Conservation (phyloP, 2,797 vertebrate genomes). For the Sciurus carolinensis region DNA sequence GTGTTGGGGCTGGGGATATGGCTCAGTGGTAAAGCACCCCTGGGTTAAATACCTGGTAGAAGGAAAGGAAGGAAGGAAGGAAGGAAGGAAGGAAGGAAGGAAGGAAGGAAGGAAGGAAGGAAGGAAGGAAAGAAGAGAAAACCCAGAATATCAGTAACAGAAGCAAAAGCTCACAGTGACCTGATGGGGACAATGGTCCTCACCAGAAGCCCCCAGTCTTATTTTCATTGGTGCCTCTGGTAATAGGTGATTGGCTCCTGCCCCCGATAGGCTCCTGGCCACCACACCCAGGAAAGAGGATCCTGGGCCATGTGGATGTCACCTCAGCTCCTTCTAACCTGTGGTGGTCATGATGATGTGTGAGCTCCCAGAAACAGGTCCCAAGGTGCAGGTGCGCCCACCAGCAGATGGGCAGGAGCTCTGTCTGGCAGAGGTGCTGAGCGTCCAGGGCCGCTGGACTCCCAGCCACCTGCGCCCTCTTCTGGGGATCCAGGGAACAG, state of each 20-base stretch:
- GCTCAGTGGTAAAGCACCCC: too few species aligned
- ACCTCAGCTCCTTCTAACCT: not conserved
- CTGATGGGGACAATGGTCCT: not conserved
- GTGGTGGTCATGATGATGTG: not conserved
- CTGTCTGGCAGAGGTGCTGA: accelerated
- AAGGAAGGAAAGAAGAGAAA: too few species aligned
- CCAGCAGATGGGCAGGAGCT: accelerated
- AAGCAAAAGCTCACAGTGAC: not conserved
- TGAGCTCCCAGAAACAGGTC: not conserved
- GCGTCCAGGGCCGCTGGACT: not conserved
- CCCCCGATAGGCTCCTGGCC: too few species aligned
- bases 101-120: too few species aligned
- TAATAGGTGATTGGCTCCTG: not conserved
- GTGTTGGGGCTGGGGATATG: too few species aligned
- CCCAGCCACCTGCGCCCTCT: not conserved
- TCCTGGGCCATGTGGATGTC: accelerated
- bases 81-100: too few species aligned
- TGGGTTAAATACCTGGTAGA: too few species aligned
- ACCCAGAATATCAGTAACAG: not conserved
- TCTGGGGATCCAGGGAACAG: not conserved
- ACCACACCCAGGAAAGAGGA: not conserved
- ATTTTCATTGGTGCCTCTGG: not conserved
- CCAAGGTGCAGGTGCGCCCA: not conserved
- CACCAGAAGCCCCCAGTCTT: not conserved
- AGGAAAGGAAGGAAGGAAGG: too few species aligned